Conservation (phyloP, 1,140 invertebrate genomes). For the Manduca sexta region DNA sequence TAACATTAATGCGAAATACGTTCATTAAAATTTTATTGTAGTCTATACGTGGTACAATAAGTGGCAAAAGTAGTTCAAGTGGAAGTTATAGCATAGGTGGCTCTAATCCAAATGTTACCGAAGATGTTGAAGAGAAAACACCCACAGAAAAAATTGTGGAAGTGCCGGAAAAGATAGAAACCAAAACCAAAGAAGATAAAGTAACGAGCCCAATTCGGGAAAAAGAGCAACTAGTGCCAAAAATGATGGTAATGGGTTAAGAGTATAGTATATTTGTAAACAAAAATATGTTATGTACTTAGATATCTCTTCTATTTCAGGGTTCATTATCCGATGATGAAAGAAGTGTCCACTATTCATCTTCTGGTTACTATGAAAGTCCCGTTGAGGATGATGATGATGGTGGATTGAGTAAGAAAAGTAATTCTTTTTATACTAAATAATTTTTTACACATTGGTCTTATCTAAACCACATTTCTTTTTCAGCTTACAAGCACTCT, state of each 20-base stretch:
- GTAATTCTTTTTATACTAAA: not conserved
- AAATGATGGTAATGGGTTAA: constrained; percentile 40
- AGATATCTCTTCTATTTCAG: constrained; percentile 24
- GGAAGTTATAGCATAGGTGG: constrained; percentile 78
- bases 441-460: not conserved
- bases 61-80: constrained; percentile 78
- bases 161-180: constrained; percentile 41
- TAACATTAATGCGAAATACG: no score
- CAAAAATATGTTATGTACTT: not conserved
- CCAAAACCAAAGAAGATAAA: constrained; percentile 35
- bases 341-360: constrained; percentile 81
- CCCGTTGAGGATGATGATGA: constrained; percentile 79
- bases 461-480: constrained; percentile 1
- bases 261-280: not conserved
- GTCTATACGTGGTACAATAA: constrained; percentile 43
- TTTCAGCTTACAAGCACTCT: constrained; percentile 69
- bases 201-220: constrained; percentile 23
- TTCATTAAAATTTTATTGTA: not conserved
- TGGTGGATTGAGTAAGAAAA: constrained; percentile 67
- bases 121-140: constrained; percentile 44
- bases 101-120: constrained; percentile 71
- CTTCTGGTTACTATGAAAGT: constrained; percentile 86
- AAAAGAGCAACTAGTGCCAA: constrained; percentile 54
- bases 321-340: constrained; percentile 79
- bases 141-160: constrained; percentile 40